Base-by-base conservation (phyloP, 2,888 invertebrate genomes). In the Aelia acuminata region DNA sequence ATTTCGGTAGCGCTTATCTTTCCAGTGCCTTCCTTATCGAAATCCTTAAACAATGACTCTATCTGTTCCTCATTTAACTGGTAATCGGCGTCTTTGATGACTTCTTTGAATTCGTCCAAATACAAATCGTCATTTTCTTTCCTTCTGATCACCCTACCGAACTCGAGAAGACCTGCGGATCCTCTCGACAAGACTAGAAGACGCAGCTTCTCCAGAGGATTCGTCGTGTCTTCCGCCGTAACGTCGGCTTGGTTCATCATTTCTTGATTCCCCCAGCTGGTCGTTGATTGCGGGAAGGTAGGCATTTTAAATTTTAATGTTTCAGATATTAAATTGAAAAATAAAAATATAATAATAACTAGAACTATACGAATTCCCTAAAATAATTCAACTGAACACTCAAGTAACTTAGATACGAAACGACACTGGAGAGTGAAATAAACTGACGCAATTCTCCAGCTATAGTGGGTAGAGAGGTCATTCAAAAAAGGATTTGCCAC, bases 71-170 rank as follows among this genome's bases (percentile, higher is more conserved):
- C 94, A 31, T 93, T 93, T 11, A 96, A 92, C 4, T 95, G 95
- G 90, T 97, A 91, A 0, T 97, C 97, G 20, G 95, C 94, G 90
- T 97, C 96, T 88, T 93, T 93, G 90, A 98, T 93, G 2, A 98
- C 98, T 90, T 95, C 94, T 11, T 93, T 92, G 92, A 99, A 98
- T 92, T 98, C 98, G 22, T 96, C 96, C 89, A 94, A 93, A 91
- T 94, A 97, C 89, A 99, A 92, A 75, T 96, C 97, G 92, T 98
- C 98, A 90, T 98, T 96, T 92, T 99, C 98, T 96, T 98, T 97
- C 87, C 96, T 94, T 87, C 97, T 95, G 92, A 99, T 98, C 90
- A 96, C 93, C 92, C 97, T 87, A 91, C 96, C 96, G 84, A 98
- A 93, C 1, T 96, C 97, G 91, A 98, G 94, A 91, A 99, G 97